These are phyloP conservation scores for Dicaeum eximium DNA, from an alignment of 2,113 vertebrate genomes.

Conservation along the genomic window DNA sequence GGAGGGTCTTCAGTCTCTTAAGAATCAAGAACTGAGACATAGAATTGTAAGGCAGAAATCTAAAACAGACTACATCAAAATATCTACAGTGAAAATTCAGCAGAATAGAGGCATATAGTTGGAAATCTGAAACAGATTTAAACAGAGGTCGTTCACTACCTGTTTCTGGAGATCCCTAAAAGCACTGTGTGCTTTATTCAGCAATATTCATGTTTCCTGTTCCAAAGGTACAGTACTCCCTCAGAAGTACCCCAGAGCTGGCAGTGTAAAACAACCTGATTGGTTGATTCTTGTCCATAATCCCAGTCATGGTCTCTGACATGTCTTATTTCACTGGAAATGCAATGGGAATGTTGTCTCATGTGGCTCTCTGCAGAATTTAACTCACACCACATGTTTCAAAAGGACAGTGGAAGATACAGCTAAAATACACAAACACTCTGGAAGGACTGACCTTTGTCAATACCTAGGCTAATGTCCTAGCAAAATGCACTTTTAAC, in stretches of 20 bases:
- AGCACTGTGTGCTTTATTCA: background rate
- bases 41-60: background rate
- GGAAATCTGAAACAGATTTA: background rate
- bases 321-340: background rate
- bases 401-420: background rate
- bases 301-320: background rate
- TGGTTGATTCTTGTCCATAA: background rate
- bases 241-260: background rate
- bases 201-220: background rate
- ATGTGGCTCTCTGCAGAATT: background rate
- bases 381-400: background rate
- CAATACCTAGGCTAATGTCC: background rate
- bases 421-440: background rate
- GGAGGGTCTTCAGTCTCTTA: background rate
- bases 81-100: background rate
- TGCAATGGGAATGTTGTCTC: background rate
- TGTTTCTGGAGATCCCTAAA: background rate
- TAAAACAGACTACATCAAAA: background rate
- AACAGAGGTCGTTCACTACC: background rate
- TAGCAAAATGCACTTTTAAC: background rate
- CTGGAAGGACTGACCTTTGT: background rate
- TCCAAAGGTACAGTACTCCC: background rate
- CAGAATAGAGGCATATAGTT: background rate
- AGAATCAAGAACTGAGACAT: background rate
- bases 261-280: background rate